Conservation (phyloP, 1,140 invertebrate species). For the Battus philenor region DNA sequence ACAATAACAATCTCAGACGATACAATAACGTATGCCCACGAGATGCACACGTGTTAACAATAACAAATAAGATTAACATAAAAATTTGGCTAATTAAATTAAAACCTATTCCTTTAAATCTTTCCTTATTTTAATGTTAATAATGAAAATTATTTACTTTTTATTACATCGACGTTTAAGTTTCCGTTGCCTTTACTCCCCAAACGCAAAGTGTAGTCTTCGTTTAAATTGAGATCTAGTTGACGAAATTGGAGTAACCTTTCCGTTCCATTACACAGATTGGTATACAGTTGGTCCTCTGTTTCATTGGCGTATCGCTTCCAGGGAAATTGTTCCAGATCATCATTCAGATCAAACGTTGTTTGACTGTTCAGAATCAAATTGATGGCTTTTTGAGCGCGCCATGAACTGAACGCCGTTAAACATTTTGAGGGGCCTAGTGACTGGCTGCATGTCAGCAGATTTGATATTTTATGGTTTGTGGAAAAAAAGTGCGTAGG, state of each 20-base stretch:
- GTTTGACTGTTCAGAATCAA: slow-evolving; percentile 16
- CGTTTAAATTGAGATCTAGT: slow-evolving; percentile 39
- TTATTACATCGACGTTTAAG: slow-evolving; percentile 53
- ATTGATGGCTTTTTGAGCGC: slow-evolving; percentile 48
- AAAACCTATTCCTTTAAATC: too few relatives aligned
- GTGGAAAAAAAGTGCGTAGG: slow-evolving; percentile 10
- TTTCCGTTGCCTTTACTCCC: slow-evolving; percentile 46
- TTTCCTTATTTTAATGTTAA: too few relatives aligned
- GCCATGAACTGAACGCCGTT: slow-evolving; percentile 56
- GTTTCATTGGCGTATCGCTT: slow-evolving; percentile 41
- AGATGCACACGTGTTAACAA: too few relatives aligned
- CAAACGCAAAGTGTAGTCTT: slow-evolving; percentile 46
- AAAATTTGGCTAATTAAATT: too few relatives aligned
- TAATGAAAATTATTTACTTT: too few relatives aligned
- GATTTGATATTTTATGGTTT: slow-evolving; percentile 21
- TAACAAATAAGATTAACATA: too few relatives aligned
- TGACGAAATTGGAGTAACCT: slow-evolving; percentile 44
- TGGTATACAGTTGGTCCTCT: slow-evolving; percentile 46
- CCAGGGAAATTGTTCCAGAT: slow-evolving; percentile 56
- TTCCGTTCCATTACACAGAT: slow-evolving; percentile 48
- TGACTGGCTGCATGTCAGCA: slow-evolving; percentile 39
- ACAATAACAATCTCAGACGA: too few relatives aligned
- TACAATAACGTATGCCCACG: too few relatives aligned
- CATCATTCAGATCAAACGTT: slow-evolving; percentile 28
- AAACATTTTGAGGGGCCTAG: slow-evolving; percentile 61